phyloP scores from a whole-genome alignment of 2,113 vertebrate genomes.

The Mormyrus iriodes region DNA sequence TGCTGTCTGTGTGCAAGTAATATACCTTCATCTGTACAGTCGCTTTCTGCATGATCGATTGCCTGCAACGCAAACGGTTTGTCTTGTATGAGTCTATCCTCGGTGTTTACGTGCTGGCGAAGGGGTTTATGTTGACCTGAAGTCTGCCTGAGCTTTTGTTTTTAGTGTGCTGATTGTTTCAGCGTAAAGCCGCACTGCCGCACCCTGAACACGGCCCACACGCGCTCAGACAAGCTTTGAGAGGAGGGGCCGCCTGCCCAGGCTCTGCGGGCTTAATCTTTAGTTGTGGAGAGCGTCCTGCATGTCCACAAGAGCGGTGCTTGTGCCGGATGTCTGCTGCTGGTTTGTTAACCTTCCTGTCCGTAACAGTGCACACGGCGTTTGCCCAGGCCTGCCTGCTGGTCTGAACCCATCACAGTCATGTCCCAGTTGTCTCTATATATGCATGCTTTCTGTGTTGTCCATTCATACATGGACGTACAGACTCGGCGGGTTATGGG shows the following conservation, averaged over 20 bases:
- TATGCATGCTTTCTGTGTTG: not conserved
- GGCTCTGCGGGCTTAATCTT: not conserved
- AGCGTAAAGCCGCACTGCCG: not conserved
- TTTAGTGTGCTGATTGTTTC: not conserved
- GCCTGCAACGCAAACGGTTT: not conserved
- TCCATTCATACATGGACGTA: not conserved
- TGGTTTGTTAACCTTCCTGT: not conserved
- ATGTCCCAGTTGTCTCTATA: too few species aligned
- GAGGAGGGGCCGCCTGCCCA: not conserved
- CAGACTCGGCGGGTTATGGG: not conserved
- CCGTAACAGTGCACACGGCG: not conserved
- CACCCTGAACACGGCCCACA: not conserved
- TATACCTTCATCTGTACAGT: constrained; percentile 7
- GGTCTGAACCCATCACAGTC: not conserved
- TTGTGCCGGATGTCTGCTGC: not conserved
- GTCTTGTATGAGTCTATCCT: constrained; percentile 1
- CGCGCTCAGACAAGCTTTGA: not conserved
- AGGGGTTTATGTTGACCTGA: not conserved
- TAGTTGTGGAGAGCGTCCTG: not conserved
- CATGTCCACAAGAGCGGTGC: not conserved
- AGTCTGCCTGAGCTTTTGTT: not conserved
- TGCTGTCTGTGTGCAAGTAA: not conserved
- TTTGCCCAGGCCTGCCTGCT: not conserved
- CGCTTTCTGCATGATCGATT: constrained; percentile 1
- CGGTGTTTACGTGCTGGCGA: not conserved